phyloP scores from a whole-genome alignment of 2,888 invertebrate species.

The Ormyrus rosae region DNA sequence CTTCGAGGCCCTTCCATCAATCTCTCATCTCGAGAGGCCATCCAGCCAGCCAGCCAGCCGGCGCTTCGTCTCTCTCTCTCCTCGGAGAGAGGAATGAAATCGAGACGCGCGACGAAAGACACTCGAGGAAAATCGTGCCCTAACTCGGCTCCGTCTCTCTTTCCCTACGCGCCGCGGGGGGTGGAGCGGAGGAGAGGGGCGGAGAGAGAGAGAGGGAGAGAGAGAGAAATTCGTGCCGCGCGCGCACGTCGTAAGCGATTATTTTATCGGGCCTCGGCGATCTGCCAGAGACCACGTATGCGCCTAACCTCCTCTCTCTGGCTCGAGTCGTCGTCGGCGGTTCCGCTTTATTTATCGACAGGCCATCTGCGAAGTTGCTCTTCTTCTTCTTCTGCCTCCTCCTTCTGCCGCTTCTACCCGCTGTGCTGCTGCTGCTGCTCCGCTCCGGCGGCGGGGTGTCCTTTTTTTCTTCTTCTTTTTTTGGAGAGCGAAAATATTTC shows the following conservation, averaged over 20 bases:
- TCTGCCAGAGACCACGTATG: conserved; percentile 67
- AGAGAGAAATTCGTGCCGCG: conserved; percentile 57
- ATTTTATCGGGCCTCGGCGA: conserved; percentile 71
- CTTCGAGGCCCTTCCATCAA: neutral
- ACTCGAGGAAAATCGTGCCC: conserved; percentile 60
- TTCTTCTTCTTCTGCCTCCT: neutral
- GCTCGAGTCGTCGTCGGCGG: neutral
- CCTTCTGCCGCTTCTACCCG: neutral
- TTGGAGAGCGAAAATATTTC: conserved; percentile 30
- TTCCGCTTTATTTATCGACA: conserved; percentile 45
- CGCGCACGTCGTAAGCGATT: conserved; percentile 71
- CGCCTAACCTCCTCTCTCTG: conserved; percentile 14
- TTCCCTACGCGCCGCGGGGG: conserved; percentile 4
- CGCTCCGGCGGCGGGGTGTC: neutral
- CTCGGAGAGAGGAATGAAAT: conserved; percentile 27
- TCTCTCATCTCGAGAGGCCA: conserved; percentile 25
- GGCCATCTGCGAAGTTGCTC: conserved; percentile 35
- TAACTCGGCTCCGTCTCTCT: conserved; percentile 50
- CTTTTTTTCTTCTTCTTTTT: neutral
- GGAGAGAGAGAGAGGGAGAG: no score
- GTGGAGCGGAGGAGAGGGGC: no score
- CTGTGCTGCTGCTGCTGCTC: neutral
- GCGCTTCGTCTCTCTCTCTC: no score
- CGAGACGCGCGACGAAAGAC: conserved; percentile 52
- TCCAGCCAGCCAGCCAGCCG: no score